phyloP scores from a whole-genome alignment of 1,140 invertebrate genomes.

The Zophobas atratus region DNA sequence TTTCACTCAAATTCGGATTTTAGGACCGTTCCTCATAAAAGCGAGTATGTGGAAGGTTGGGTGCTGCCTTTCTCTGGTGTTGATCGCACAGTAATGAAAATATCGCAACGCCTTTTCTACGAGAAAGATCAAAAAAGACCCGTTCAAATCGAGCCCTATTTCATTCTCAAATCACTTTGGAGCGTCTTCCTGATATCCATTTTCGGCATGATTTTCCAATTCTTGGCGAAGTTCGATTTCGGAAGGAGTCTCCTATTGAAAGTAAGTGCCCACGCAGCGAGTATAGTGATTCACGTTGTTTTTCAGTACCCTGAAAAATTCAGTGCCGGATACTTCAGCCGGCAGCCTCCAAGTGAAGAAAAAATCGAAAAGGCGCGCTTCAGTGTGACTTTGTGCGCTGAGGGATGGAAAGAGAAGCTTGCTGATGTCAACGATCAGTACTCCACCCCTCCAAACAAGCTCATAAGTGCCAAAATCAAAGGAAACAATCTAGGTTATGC shows the following conservation, averaged over 20 bases:
- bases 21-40: constrained; percentile 77
- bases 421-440: constrained; percentile 76
- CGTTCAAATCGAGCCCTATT: constrained; percentile 78
- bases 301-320: constrained; percentile 77
- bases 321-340: constrained; percentile 78
- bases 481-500: constrained; percentile 87
- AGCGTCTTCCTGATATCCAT: constrained; percentile 70
- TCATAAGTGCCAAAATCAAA: constrained; percentile 75
- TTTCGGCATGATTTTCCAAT: constrained; percentile 74
- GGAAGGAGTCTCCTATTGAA: constrained; percentile 64
- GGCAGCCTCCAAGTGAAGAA: constrained; percentile 78
- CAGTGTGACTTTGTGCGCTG: constrained; percentile 79
- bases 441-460: constrained; percentile 76
- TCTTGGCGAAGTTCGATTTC: constrained; percentile 77
- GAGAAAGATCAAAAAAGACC: constrained; percentile 80
- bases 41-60: constrained; percentile 76
- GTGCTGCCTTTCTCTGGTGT: constrained; percentile 84
- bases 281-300: constrained; percentile 1
- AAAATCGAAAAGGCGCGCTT: constrained; percentile 76
- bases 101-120: constrained; percentile 83
- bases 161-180: constrained; percentile 71
- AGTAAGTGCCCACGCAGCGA: not conserved
- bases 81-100: constrained; percentile 84
- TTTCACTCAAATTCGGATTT: constrained; percentile 50
- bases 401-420: constrained; percentile 84